Evolutionary conservation across 2,113 vertebrate species (phyloP).

Genomic region (Azemiops feae): DNA sequence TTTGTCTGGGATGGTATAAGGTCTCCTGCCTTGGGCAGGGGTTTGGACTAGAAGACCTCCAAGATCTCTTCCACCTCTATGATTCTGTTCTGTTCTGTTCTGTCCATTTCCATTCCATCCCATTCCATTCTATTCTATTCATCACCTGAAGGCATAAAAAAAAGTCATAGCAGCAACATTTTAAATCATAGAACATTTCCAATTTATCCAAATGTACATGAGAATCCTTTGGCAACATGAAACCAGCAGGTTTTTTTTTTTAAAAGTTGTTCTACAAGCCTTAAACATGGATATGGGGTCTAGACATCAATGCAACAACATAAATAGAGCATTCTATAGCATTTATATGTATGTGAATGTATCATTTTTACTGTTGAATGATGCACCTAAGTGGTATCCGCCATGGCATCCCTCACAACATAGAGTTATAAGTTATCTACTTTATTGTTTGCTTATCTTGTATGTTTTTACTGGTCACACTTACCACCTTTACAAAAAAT

Average conservation of each 20-base stretch:
- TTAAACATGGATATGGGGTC: background rate
- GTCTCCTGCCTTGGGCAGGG: background rate
- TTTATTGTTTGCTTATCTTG: too few species aligned
- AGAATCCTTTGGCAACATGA: background rate
- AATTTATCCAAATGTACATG: background rate
- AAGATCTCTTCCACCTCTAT: too few species aligned
- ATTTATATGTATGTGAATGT: background rate
- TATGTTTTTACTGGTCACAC: too few species aligned
- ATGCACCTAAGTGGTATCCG: background rate
- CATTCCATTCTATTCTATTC: too few species aligned
- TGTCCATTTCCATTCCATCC: too few species aligned
- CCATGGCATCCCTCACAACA: background rate
- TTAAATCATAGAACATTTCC: background rate
- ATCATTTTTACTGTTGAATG: background rate
- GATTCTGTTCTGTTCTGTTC: too few species aligned
- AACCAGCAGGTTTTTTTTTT: background rate
- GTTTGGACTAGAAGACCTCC: background rate
- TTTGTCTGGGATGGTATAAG: background rate
- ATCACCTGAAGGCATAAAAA: background rate
- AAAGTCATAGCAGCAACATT: background rate
- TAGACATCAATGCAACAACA: background rate
- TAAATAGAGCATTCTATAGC: too few species aligned
- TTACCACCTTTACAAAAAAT: too few species aligned
- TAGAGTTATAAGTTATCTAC: too few species aligned
- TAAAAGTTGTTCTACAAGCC: background rate